These are phyloP conservation scores for Himalopsyche japonica DNA, from an alignment of 2,888 invertebrate genomes.

Conservation along the genomic window DNA sequence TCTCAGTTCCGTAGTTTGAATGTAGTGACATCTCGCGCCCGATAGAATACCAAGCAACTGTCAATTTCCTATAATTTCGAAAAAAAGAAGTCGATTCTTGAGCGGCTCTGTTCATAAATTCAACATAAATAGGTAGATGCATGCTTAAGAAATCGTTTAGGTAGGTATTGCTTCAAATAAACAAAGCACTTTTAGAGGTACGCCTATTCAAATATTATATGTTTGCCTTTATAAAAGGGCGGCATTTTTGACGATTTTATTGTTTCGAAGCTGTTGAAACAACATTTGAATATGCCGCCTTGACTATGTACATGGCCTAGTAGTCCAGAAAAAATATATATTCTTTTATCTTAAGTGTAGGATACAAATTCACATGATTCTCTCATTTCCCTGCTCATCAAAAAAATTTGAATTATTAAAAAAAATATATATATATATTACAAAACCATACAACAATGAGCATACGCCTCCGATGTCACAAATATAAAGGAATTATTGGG, in stretches of 20 bases:
- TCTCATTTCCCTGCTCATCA: too few relatives aligned
- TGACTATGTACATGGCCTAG: not conserved
- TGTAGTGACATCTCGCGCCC: not conserved
- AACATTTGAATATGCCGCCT: not conserved
- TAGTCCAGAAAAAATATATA: not conserved
- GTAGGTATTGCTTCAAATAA: slow-evolving; percentile 19
- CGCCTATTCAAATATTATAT: slow-evolving; percentile 30
- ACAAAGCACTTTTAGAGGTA: slow-evolving; percentile 13
- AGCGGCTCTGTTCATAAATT: slow-evolving; percentile 7
- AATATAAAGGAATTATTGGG: too few relatives aligned
- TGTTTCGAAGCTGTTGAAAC: slow-evolving; percentile 24
- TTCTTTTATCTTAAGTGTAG: too few relatives aligned
- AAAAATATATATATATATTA: too few relatives aligned
- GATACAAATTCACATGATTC: too few relatives aligned
- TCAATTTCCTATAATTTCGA: not conserved
- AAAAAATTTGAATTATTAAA: too few relatives aligned
- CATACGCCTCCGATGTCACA: too few relatives aligned
- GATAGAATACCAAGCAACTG: not conserved
- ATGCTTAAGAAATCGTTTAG: slow-evolving; percentile 12
- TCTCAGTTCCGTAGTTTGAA: too few relatives aligned
- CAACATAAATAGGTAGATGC: not conserved
- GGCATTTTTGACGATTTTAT: slow-evolving; percentile 36
- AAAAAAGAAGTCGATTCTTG: not conserved
- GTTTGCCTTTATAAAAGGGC: slow-evolving; percentile 31
- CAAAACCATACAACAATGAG: too few relatives aligned